phyloP scores from a whole-genome alignment of 2,113 vertebrate genomes.

The Balaenoptera acutorostrata region DNA sequence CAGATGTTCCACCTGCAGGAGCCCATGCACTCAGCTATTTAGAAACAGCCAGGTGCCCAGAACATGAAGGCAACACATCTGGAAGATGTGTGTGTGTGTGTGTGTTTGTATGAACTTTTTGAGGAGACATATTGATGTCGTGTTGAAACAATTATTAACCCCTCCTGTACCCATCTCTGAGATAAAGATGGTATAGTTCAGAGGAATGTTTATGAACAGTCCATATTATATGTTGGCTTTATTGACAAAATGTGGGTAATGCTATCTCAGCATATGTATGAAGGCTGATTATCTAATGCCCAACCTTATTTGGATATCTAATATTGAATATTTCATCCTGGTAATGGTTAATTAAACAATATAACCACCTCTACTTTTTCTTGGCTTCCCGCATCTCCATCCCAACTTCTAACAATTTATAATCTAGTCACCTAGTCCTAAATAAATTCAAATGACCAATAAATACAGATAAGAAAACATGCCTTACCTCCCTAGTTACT shows the following conservation, averaged over 20 bases:
- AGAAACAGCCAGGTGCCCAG: constrained; percentile 27
- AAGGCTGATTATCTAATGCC: background rate
- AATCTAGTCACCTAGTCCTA: background rate
- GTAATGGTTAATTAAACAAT: background rate
- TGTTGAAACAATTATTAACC: constrained; percentile 19
- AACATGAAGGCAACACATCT: constrained; percentile 48
- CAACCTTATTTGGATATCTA: background rate
- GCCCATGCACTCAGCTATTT: constrained; percentile 34
- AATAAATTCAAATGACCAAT: background rate
- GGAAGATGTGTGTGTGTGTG: background rate
- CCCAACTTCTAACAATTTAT: background rate
- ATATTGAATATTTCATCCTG: background rate
- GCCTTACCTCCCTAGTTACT: background rate
- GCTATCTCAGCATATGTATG: background rate
- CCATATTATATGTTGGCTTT: background rate
- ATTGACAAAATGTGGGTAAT: background rate
- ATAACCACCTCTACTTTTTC: background rate
- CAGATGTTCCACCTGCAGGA: constrained; percentile 62
- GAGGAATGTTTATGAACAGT: background rate
- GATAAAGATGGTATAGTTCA: background rate
- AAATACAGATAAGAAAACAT: background rate
- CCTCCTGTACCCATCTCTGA: background rate
- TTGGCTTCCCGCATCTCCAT: background rate
- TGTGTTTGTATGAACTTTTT: background rate
- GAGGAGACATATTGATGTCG: background rate